phyloP scores from a whole-genome alignment of 2,888 invertebrate species.

The Elmis aenea region DNA sequence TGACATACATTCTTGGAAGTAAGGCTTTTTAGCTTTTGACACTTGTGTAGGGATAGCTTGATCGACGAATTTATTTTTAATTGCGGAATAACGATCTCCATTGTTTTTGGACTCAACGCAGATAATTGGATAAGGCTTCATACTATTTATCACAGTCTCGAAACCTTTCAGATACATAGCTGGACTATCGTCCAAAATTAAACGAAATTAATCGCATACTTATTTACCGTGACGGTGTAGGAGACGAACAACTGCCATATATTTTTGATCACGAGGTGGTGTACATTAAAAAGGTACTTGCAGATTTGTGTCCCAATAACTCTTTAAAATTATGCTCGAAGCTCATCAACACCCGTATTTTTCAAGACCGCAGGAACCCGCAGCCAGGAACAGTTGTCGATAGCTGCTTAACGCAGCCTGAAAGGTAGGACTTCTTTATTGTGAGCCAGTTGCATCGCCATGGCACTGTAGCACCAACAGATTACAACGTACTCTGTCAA shows the following conservation, averaged over 20 bases:
- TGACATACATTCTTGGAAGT: too few species aligned
- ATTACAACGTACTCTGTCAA: too few species aligned
- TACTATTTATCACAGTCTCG: slow-evolving; percentile 53
- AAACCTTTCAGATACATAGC: slow-evolving; percentile 56
- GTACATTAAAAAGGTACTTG: slow-evolving; percentile 53
- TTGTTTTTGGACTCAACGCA: slow-evolving; percentile 63
- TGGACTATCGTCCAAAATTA: slow-evolving; percentile 58
- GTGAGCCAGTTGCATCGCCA: too few species aligned
- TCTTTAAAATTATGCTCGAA: slow-evolving; percentile 71
- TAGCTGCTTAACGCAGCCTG: slow-evolving; percentile 74
- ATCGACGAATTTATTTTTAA: slow-evolving; percentile 86
- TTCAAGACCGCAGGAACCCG: slow-evolving; percentile 60
- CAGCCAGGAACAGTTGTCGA: slow-evolving; percentile 85
- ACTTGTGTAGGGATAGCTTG: too few species aligned
- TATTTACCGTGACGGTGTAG: slow-evolving; percentile 91
- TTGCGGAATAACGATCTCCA: slow-evolving; percentile 74
- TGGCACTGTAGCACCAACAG: too few species aligned
- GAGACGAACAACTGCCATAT: slow-evolving; percentile 82
- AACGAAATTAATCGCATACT: too few species aligned
- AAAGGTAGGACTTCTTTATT: slow-evolving; percentile 48
- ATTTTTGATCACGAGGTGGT: slow-evolving; percentile 72
- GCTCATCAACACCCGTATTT: slow-evolving; percentile 74
- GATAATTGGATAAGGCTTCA: slow-evolving; percentile 60
- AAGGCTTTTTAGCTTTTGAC: too few species aligned
- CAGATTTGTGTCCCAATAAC: slow-evolving; percentile 45